Percentiles rank a stretch among this genome's conserved stretches.
phyloP scores from a whole-genome alignment of 2,113 vertebrate genomes.

The Poecile atricapillus region DNA sequence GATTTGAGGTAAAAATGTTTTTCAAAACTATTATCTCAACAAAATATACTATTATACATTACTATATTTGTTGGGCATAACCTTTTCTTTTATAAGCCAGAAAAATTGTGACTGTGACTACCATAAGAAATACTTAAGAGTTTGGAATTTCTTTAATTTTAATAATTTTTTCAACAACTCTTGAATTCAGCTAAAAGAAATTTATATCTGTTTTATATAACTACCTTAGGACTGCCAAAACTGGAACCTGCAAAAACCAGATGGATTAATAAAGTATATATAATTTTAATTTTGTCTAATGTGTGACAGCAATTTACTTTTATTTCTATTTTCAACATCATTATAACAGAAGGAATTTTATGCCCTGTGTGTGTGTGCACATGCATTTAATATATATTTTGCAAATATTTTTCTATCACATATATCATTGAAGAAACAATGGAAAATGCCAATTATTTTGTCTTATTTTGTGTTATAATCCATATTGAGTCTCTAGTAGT shows the following conservation, averaged over 20 bases:
- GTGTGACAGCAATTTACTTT: background rate
- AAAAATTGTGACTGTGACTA: background rate
- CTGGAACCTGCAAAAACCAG: background rate
- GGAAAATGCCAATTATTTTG: background rate
- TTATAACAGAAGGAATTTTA: background rate
- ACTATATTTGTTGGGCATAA: background rate
- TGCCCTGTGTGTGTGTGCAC: accelerated
- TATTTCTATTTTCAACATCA: background rate
- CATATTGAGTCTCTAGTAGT: background rate
- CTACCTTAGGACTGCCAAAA: background rate
- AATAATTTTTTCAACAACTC: background rate
- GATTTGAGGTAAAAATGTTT: background rate
- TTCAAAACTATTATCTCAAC: background rate
- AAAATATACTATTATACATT: background rate
- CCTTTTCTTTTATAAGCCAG: background rate
- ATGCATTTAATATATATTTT: background rate
- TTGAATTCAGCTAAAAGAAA: background rate
- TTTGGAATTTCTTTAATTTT: background rate
- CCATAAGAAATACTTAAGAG: background rate
- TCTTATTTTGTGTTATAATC: background rate
- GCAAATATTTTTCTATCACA: background rate
- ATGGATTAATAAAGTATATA: background rate
- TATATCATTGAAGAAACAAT: background rate
- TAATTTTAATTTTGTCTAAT: background rate
- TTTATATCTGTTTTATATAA: accelerated